phyloP scores from a whole-genome alignment of 2,888 invertebrate species.

The Eupeodes latifasciatus region DNA sequence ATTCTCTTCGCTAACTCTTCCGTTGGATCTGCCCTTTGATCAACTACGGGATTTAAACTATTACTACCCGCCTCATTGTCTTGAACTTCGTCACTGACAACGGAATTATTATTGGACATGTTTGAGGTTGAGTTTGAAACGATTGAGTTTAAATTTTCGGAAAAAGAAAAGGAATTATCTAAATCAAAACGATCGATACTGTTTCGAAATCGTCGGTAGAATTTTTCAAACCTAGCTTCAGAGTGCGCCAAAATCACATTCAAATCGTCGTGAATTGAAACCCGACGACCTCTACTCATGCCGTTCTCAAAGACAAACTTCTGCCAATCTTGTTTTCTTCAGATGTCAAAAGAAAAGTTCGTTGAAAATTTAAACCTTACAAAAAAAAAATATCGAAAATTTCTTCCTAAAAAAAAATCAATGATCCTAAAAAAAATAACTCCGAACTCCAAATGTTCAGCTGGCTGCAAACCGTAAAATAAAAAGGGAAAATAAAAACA shows the following conservation, averaged over 20 bases:
- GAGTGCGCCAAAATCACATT: conserved; percentile 6
- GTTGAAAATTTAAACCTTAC: not conserved
- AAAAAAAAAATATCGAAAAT: not conserved
- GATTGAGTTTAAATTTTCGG: not conserved
- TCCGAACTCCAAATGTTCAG: too few species aligned
- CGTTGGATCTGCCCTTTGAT: not conserved
- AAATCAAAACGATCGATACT: not conserved
- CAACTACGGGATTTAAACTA: not conserved
- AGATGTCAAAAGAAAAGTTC: not conserved
- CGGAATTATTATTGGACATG: not conserved
- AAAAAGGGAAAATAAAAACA: too few species aligned
- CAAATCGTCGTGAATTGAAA: conserved; percentile 3
- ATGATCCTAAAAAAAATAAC: not conserved
- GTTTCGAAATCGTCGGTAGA: not conserved
- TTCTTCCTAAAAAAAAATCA: not conserved
- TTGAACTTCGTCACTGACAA: not conserved
- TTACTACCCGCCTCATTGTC: not conserved
- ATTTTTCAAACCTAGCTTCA: conserved; percentile 1
- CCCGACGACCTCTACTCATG: not conserved
- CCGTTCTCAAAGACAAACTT: not conserved
- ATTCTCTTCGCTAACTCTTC: not conserved
- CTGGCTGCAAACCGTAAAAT: too few species aligned
- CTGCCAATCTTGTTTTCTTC: too few species aligned
- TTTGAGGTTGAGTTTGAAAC: not conserved
- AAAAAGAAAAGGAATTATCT: not conserved